Percentiles rank a stretch among this genome's conserved stretches.
Evolutionary conservation across 2,113 vertebrate species (phyloP).

Genomic region (Prochilodus magdalenae): DNA sequence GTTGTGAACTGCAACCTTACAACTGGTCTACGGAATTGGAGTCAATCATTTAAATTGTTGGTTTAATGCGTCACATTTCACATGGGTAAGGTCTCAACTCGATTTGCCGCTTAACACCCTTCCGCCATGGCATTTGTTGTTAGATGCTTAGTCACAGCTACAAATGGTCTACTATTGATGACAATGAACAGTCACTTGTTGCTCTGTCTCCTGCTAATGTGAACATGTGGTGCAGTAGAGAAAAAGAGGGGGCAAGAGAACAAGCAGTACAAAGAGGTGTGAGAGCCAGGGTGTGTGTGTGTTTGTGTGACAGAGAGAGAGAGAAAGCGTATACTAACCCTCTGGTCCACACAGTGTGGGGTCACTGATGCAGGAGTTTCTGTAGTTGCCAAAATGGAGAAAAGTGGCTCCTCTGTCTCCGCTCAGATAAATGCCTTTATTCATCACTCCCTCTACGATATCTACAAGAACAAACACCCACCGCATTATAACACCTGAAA

Average conservation of each 20-base stretch:
- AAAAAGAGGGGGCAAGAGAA: background rate
- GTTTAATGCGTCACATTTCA: too few species aligned
- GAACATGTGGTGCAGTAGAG: too few species aligned
- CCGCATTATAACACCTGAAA: background rate
- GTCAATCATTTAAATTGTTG: too few species aligned
- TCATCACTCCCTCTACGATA: constrained; percentile 93
- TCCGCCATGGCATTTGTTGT: too few species aligned
- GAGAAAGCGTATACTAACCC: constrained; percentile 75
- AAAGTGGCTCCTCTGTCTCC: constrained; percentile 84
- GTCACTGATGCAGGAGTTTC: constrained; percentile 89
- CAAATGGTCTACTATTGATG: too few species aligned
- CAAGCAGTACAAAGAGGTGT: background rate
- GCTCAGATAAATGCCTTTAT: constrained; percentile 87
- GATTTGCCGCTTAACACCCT: too few species aligned
- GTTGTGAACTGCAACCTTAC: too few species aligned
- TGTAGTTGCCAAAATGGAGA: constrained; percentile 86
- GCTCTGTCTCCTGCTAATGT: too few species aligned
- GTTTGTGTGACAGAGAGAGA: background rate
- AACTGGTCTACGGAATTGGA: too few species aligned
- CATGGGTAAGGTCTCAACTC: too few species aligned
- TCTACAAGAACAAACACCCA: constrained; percentile 73
- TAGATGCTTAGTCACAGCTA: too few species aligned
- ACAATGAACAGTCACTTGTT: too few species aligned
- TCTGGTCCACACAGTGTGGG: constrained; percentile 86
- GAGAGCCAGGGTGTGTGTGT: background rate